Conservation (phyloP, 2,113 vertebrate species). For the Channa maculata region DNA sequence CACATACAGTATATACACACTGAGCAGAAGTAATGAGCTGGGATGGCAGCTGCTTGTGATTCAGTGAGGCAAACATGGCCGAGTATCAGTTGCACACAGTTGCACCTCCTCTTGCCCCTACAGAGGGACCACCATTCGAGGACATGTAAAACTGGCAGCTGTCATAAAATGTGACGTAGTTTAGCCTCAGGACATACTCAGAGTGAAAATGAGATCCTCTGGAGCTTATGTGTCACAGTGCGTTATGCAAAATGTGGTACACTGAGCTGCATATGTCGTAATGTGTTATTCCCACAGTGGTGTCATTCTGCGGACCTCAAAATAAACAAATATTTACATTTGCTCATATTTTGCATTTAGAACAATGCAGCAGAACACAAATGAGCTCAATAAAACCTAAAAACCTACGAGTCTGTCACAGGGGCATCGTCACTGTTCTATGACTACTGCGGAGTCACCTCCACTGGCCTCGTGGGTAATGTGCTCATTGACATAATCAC, state of each 20-base stretch:
- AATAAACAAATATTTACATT: constrained; percentile 20
- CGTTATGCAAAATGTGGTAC: constrained; percentile 70
- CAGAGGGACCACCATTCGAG: constrained; percentile 62
- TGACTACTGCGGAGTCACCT: no score
- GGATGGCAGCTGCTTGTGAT: constrained; percentile 66
- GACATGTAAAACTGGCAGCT: constrained; percentile 76
- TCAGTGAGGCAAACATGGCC: constrained; percentile 63
- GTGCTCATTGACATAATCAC: no score
- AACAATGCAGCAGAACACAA: neutral
- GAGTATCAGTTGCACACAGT: constrained; percentile 62
- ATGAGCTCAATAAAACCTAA: neutral
- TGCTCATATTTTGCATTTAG: constrained; percentile 36
- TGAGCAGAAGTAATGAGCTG: constrained; percentile 70
- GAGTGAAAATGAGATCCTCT: constrained; percentile 74
- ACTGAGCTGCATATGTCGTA: constrained; percentile 60
- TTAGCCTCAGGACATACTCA: constrained; percentile 59
- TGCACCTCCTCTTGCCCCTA: constrained; percentile 49
- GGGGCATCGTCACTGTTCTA: no score
- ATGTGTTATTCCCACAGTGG: constrained; percentile 39
- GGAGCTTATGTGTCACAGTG: constrained; percentile 62
- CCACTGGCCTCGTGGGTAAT: neutral
- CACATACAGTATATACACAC: constrained; percentile 28
- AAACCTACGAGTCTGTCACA: no score
- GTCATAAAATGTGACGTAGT: constrained; percentile 73
- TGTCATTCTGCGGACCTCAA: constrained; percentile 33